phyloP scores from a whole-genome alignment of 2,113 vertebrate genomes.

The Lynx canadensis region DNA sequence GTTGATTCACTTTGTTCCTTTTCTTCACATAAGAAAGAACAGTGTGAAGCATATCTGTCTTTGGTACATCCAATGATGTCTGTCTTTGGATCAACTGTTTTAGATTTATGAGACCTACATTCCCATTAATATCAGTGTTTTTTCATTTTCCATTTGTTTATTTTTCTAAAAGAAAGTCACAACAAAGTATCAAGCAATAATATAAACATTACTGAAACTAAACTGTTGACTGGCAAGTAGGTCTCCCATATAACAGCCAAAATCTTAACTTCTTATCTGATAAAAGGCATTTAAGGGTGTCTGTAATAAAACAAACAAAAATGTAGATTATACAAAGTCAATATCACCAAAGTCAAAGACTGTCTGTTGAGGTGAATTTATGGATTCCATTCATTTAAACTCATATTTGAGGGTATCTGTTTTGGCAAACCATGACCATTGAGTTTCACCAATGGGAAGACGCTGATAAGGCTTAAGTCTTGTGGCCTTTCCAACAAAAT shows the following conservation, averaged over 20 bases:
- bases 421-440: neutral
- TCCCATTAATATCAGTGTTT: neutral
- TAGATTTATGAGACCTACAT: neutral
- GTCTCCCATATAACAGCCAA: neutral
- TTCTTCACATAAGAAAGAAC: constrained; percentile 5
- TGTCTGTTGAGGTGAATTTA: neutral
- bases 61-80: neutral
- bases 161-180: constrained; percentile 53
- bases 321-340: neutral
- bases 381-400: neutral
- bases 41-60: neutral
- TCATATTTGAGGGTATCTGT: neutral
- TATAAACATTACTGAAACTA: constrained; percentile 11
- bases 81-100: constrained; percentile 28
- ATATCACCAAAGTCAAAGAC: neutral
- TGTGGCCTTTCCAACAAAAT: neutral
- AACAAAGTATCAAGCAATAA: neutral
- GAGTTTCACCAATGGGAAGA: neutral
- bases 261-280: constrained; percentile 17
- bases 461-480: neutral
- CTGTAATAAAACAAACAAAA: constrained; percentile 4
- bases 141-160: constrained; percentile 30
- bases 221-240: neutral
- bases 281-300: neutral
- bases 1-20: constrained; percentile 39